Evolutionary conservation across 2,888 invertebrate species (phyloP), one percentile per base, ranked within the genome.

Genomic region (Eudasyphora cyanicolor): DNA sequence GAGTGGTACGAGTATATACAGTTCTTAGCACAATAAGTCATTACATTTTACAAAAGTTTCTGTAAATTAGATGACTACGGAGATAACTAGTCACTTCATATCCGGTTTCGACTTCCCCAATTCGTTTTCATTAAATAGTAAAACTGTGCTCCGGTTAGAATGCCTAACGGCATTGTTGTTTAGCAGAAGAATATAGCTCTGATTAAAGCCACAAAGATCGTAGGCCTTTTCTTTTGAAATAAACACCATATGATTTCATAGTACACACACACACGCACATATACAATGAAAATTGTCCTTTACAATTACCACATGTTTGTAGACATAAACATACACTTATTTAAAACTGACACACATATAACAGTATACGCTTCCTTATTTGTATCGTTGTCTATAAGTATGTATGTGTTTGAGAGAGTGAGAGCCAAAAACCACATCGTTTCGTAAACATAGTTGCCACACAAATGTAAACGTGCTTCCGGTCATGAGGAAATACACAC

Each of bases 381-480:
- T 21, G 24, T 24, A 27, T 24, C 2, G 14, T 2, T 14, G 57
- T 24, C 10, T 49, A 5, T 49, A 6, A 45, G 45, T 8, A 10
- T 19, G 51, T 51, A 21, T 51, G 51, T 51, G 51, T 2, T 3
- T 2, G 49, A 6, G 51, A 1, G 2, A 2, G 21, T 21, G 19
- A 1, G 51, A 19, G 27, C 57, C 57, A 27, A 12, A n/a, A 14
- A 24, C 57, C 57, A 27, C 27, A 27, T 7, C 57, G 27, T 57
- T 19, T 24, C 57, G 57, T 57, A 24, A 45, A 57, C 57, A 24
- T 57, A 27, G 27, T 57, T 57, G 14, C 27, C 57, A 57, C 57
- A 57, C 57, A 24, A 19, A 24, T 14, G 57, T 57, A 35, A 21
- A 64, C 21, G 35, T 64, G 64, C 64, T 64, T 64, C 64, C 64